Percentiles rank a stretch among this genome's conserved stretches.
These are phyloP conservation scores for Falcunculus frontatus DNA, from an alignment of 2,113 vertebrate species.

Conservation along the genomic window DNA sequence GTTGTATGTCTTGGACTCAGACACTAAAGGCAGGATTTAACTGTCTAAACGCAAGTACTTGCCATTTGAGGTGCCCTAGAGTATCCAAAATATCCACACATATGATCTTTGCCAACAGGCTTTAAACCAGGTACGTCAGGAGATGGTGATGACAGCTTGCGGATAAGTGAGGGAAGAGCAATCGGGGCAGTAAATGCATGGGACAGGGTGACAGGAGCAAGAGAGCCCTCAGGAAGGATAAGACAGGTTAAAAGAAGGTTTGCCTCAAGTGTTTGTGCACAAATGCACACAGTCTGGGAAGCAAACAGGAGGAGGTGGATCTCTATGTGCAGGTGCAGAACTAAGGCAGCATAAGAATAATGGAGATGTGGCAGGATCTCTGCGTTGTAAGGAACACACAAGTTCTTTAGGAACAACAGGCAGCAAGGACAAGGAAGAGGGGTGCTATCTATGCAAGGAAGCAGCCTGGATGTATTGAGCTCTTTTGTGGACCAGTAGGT, in stretches of 20 bases:
- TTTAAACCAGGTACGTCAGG: conserved; percentile 35
- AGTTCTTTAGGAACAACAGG: not conserved
- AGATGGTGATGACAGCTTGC: conserved; percentile 47
- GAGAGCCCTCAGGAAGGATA: conserved; percentile 14
- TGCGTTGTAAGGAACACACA: not conserved
- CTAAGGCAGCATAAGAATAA: not conserved
- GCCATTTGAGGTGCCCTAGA: conserved; percentile 50
- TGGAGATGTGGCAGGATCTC: not conserved
- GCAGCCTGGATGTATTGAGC: not conserved
- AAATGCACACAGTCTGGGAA: not conserved
- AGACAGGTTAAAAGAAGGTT: conserved; percentile 22
- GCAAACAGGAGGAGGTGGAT: not conserved
- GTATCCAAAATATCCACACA: conserved; percentile 52
- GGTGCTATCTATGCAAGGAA: not conserved
- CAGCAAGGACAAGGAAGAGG: not conserved
- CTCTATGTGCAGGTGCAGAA: not conserved
- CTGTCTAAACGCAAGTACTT: conserved; percentile 19
- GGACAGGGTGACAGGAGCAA: conserved; percentile 39
- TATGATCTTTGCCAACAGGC: conserved; percentile 65
- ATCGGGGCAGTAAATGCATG: not conserved
- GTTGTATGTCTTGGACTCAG: not conserved
- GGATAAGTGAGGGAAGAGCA: conserved; percentile 45
- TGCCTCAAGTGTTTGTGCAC: conserved; percentile 22
- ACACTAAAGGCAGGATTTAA: conserved; percentile 6
- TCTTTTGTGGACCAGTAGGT: not conserved